Conservation (phyloP, 2,797 vertebrate species). For the Sebastes ruberrimus region DNA sequence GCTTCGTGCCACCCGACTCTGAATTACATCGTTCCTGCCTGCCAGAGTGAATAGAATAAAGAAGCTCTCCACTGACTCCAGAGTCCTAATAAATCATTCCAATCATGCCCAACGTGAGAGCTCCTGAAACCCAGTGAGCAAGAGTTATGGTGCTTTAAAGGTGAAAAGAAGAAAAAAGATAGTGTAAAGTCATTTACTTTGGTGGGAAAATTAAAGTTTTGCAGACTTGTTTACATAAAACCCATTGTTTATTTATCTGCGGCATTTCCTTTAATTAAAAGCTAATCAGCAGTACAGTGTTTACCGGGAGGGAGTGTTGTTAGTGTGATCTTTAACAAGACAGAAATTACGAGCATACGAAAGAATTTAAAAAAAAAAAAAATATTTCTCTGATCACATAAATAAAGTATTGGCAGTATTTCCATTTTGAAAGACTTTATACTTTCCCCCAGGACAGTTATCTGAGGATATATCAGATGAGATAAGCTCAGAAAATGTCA, state of each 20-base stretch:
- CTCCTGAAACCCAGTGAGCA: not conserved
- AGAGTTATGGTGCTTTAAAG: not conserved
- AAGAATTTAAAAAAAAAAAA: not conserved
- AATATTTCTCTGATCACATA: not conserved
- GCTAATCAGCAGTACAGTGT: not conserved
- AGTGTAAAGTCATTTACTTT: not conserved
- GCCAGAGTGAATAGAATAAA: slow-evolving; percentile 1
- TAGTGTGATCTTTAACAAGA: not conserved
- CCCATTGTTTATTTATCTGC: not conserved
- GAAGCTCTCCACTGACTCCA: not conserved
- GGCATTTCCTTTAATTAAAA: not conserved
- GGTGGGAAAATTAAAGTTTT: not conserved
- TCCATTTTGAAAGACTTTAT: not conserved
- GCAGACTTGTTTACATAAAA: not conserved
- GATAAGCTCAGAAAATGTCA: not conserved
- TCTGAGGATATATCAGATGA: not conserved
- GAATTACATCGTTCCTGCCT: slow-evolving; percentile 39
- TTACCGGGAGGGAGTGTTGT: not conserved
- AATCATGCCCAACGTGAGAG: not conserved
- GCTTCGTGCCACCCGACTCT: slow-evolving; percentile 8
- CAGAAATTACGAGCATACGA: not conserved
- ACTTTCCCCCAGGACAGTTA: not conserved
- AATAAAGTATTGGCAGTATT: not conserved
- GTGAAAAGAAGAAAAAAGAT: not conserved
- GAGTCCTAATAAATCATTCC: not conserved